Evolutionary conservation across 2,797 vertebrate species (phyloP), one percentile per base, ranked within the genome.

Genomic region (Eidolon dupreanum): DNA sequence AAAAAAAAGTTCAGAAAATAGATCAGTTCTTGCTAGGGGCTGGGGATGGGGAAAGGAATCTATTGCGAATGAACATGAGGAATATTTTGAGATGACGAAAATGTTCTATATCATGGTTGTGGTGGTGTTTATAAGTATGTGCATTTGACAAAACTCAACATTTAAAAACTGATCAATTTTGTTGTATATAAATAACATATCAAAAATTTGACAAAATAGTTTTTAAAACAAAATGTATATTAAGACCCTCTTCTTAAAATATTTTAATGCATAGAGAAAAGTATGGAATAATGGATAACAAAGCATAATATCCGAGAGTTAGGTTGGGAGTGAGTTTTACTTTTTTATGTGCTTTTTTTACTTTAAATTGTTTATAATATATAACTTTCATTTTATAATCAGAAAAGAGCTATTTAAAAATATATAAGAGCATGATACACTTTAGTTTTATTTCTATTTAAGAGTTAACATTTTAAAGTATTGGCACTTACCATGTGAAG

Each of bases 401-500:
- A 85, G 49, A 43, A 79, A 95, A 96, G 19, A 53, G 22, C 65
- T 79, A 57, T 86, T 94, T 74, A 49, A 33, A 81, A 92, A 68
- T 74, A 74, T 10, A 0, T 43, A 46, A 84, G n/a, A 74, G 10
- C 4, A 65, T 63, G 33, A 70, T 19, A 12, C 26, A n/a, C 43
- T 87, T 94, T 46, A 26, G 12, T 77, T 81, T 65, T 88, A 65
- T 73, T 81, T 74, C 77, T 53, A 87, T 19, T 73, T 66, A 87
- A 77, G 74, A 89, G 84, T 92, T 92, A 93, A 55, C 22, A 63
- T 89, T 96, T 53, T 82, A 86, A 93, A 94, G 66, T 70, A 46
- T 0, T 65, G 46, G 82, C 82, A 83, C 8, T 55, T 28, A 33
- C 61, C 46, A 68, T 61, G 41, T 53, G 28, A 86, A 90, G 63